phyloP scores from a whole-genome alignment of 2,797 vertebrate genomes.

The Miichthys miiuy region DNA sequence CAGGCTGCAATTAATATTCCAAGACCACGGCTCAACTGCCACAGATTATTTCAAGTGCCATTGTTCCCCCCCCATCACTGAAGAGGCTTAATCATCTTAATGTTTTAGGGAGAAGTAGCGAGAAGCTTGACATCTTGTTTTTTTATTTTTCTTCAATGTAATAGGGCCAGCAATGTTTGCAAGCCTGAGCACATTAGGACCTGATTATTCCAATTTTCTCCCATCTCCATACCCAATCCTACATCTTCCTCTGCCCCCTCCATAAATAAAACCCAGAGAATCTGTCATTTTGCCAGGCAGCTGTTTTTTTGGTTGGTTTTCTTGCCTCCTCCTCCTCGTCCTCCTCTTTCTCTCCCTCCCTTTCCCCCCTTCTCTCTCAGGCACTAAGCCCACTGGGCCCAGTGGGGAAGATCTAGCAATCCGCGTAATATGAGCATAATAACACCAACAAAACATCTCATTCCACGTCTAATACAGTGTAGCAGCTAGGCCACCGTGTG shows the following conservation, averaged over 20 bases:
- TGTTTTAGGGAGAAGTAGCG: slow-evolving; percentile 63
- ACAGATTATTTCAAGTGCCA: slow-evolving; percentile 76
- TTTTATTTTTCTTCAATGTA: slow-evolving; percentile 39
- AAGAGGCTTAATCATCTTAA: slow-evolving; percentile 78
- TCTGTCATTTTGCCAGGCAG: slow-evolving; percentile 72
- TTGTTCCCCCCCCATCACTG: slow-evolving; percentile 52
- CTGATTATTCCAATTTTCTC: slow-evolving; percentile 69
- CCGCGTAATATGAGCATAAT: slow-evolving; percentile 82
- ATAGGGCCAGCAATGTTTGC: slow-evolving; percentile 62
- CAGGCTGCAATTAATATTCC: slow-evolving; percentile 76
- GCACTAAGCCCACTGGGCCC: slow-evolving; percentile 74
- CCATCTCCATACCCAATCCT: slow-evolving; percentile 52
- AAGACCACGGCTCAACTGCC: slow-evolving; percentile 62
- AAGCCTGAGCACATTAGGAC: slow-evolving; percentile 67
- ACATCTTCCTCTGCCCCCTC: slow-evolving; percentile 25
- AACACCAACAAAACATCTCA: slow-evolving; percentile 81
- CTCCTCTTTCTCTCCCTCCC: slow-evolving; percentile 16
- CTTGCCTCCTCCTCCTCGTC: slow-evolving; percentile 29
- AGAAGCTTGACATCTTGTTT: slow-evolving; percentile 58
- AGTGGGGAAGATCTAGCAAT: slow-evolving; percentile 80
- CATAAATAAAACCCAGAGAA: slow-evolving; percentile 58
- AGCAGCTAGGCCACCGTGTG: slow-evolving; percentile 63
- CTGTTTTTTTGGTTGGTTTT: slow-evolving; percentile 76
- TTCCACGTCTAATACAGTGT: slow-evolving; percentile 76
- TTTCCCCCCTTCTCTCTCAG: slow-evolving; percentile 36